Percentiles rank a stretch among this genome's conserved stretches.
These are phyloP conservation scores for Alaudala cheleensis DNA, from an alignment of 2,113 vertebrate genomes.

Conservation along the genomic window DNA sequence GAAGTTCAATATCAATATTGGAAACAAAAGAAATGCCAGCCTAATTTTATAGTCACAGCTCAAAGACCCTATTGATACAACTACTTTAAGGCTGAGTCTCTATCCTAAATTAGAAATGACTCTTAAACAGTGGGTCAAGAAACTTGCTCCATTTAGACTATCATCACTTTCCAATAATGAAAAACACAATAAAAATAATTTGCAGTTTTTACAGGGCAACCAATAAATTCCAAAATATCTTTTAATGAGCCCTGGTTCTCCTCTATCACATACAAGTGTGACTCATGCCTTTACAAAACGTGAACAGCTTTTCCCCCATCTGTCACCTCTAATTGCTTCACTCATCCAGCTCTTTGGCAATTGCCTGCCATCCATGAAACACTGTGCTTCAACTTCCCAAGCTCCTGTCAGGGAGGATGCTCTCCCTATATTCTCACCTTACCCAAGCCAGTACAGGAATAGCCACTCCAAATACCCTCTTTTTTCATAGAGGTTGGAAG, in stretches of 20 bases:
- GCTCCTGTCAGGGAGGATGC: neutral
- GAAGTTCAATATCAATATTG: neutral
- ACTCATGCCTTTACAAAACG: neutral
- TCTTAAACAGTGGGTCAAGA: neutral
- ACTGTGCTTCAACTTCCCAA: neutral
- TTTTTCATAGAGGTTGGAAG: neutral
- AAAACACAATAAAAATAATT: neutral
- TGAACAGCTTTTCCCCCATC: neutral
- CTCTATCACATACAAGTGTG: neutral
- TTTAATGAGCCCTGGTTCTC: neutral
- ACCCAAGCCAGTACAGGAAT: rapidly evolving
- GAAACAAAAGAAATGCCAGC: neutral
- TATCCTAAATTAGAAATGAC: neutral
- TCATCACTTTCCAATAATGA: neutral
- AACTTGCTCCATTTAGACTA: neutral
- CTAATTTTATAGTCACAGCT: neutral
- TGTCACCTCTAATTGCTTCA: neutral
- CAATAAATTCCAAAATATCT: neutral
- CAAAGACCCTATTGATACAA: neutral
- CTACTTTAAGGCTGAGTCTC: neutral
- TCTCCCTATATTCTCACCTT: neutral
- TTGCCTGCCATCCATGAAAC: neutral
- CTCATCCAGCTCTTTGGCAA: neutral
- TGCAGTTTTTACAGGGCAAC: neutral
- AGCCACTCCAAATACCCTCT: neutral